Base-by-base conservation (phyloP, 2,113 vertebrate species). In the Mobula hypostoma region DNA sequence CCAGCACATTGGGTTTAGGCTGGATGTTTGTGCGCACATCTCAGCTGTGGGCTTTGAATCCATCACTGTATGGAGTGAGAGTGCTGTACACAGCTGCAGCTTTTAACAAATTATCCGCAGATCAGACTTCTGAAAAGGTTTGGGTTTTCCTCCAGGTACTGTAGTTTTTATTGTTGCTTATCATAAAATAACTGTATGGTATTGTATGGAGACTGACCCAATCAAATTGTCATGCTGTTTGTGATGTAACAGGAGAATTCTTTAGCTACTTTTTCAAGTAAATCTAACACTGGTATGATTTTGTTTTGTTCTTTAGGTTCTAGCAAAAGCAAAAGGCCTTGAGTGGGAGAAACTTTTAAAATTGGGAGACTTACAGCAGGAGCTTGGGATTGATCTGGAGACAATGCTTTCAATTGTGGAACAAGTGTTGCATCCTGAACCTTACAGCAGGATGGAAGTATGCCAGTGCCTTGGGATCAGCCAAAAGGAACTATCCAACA, bases 401-500 rank as follows among this genome's bases (percentile, higher is more conserved):
- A 97, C 98, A 95, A 99, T 99, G 98, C 95, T 98, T 95, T 85
- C 95, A 95, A 95, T 98, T 95, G 97, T 98, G 72, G 97, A 99
- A 12, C 96, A 98, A 58, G 96, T 97, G 94, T 96, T 99, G 95
- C 98, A 99, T 94, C 97, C 97, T 63, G 97, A 98, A 95, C 97
- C 98, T 11, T 99, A 99, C 95, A 98, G 96, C 96, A 29, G 96
- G 58, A 97, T 98, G 94, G 98, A 99, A 96, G 96, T 99, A 96
- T 99, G 98, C 96, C 96, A 94, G 94, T 95, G 94, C 95, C 97
- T 99, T 96, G 97, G 95, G 95, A 96, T 99, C 96, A 98, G 96
- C 94, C 85, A 96, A 17, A 97, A 98, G 95, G 97, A 98, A 82
- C 97, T 99, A 48, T 94, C 56, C 68, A 95, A 97, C 91, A 97